Evolutionary conservation across 2,888 invertebrate species (phyloP), one percentile per base, ranked within the genome.

Genomic region (Thymelicus sylvestris): DNA sequence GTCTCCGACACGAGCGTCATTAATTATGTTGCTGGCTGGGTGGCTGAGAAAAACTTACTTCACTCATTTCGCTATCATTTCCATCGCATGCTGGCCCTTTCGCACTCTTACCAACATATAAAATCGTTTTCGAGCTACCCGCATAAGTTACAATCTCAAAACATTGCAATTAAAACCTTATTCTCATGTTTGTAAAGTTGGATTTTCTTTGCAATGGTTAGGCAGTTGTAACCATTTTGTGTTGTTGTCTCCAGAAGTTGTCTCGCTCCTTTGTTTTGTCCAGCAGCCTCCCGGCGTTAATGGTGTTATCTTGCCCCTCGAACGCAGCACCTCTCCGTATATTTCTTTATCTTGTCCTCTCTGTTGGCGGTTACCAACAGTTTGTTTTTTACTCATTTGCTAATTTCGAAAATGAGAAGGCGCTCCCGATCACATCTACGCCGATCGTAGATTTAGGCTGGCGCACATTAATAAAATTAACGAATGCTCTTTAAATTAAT

Each of bases 1-100:
- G 92, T 93, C 90, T 87, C 86, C 88, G 83, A 91, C 92, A 90
- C 91, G 90, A 90, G 85, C 86, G 83, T 88, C 93, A 93, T 93
- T 93, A 93, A 93, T 93, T 93, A 93, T 93, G 93, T 93, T 93
- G 93, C 93, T 92, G 92, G 89, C 90, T 93, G 93, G 93, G 93
- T 93, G 93, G 93, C 92, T 93, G 89, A 90, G 93, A 93, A 92
- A 93, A 92, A 89, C 91, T 91, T 90, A 91, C 92, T 93, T 90
- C 90, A 91, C 93, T 93, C 93, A 93, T 93, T 93, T 86, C 84
- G 87, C 88, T 93, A 93, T 93, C 93, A 83, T 85, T 88, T 81
- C 89, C 85, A 93, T 93, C 93, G 82, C 83, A 75, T 79, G 77
- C 86, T 79, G 82, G 92, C 91, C 84, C 84, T 83, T 83, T 92